Percentiles rank a stretch among this genome's conserved stretches.
Conservation (phyloP, 2,888 invertebrate species). For the Cantharis nigra region DNA sequence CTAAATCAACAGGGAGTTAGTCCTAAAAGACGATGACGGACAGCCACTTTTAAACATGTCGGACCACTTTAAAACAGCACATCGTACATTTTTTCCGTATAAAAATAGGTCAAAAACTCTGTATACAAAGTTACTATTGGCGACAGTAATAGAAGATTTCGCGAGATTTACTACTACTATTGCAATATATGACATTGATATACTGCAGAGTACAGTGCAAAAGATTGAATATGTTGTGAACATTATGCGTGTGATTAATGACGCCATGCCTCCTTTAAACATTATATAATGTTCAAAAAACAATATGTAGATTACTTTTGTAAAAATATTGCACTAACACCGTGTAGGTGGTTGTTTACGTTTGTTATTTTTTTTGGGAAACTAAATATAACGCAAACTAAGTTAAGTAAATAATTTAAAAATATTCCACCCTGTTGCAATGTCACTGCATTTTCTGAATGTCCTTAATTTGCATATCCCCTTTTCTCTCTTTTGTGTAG, state of each 20-base stretch:
- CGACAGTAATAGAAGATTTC: not conserved
- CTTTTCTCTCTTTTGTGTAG: constrained; percentile 33
- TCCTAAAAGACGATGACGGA: not conserved
- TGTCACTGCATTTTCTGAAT: constrained; percentile 20
- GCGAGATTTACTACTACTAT: not conserved
- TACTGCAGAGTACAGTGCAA: not conserved
- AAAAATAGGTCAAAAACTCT: not conserved
- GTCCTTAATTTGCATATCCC: constrained; percentile 36
- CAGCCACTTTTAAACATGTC: not conserved
- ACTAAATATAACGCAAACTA: not conserved
- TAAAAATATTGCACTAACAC: not conserved
- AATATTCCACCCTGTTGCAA: constrained; percentile 6
- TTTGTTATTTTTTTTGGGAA: not conserved
- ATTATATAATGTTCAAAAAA: not conserved
- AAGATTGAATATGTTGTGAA: not conserved
- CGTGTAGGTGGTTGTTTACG: not conserved
- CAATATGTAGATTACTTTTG: not conserved
- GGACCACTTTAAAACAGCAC: not conserved
- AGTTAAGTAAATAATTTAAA: not conserved
- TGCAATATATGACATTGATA: not conserved
- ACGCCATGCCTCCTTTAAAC: not conserved
- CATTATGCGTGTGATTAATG: not conserved
- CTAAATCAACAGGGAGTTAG: not conserved
- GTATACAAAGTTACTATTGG: not conserved
- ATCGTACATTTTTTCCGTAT: not conserved